phyloP scores from a whole-genome alignment of 1,140 invertebrate genomes.

The Drosophila lacteicornis region DNA sequence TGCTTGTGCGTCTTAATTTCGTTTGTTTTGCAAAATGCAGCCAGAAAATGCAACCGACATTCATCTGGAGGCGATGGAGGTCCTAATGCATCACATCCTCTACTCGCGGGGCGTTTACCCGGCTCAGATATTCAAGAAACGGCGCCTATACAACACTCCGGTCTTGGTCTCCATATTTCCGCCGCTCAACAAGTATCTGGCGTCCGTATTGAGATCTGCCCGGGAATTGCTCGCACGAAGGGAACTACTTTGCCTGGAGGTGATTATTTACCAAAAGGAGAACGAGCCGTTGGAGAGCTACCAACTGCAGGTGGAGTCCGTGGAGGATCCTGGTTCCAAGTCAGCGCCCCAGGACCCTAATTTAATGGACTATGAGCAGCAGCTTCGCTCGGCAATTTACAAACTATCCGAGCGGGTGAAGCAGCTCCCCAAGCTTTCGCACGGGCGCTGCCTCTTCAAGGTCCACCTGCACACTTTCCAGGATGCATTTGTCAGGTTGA shows the following conservation, averaged over 20 bases:
- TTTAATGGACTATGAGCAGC: conserved; percentile 71
- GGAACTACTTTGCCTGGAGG: conserved; percentile 52
- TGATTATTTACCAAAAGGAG: conserved; percentile 63
- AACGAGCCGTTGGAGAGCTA: conserved; percentile 55
- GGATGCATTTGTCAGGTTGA: conserved; percentile 56
- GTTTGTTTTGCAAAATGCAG: conserved; percentile 48
- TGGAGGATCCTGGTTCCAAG: conserved; percentile 4
- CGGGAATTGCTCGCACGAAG: conserved; percentile 46
- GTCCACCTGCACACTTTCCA: conserved; percentile 75
- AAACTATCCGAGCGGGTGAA: conserved; percentile 67
- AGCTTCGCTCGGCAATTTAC: conserved; percentile 65
- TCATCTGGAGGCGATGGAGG: conserved; percentile 74
- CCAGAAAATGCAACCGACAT: conserved; percentile 52
- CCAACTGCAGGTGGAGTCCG: conserved; percentile 23
- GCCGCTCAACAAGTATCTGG: conserved; percentile 69
- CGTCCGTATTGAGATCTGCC: conserved; percentile 53
- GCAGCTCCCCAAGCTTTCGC: conserved; percentile 49
- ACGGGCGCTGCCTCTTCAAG: conserved; percentile 63
- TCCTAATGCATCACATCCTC: conserved; percentile 74
- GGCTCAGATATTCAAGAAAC: conserved; percentile 73
- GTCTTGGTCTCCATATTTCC: conserved; percentile 72
- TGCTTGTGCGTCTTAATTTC: conserved; percentile 7
- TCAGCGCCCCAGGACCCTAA: conserved; percentile 25
- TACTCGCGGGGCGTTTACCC: conserved; percentile 78
- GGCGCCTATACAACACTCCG: conserved; percentile 71